Evolutionary conservation across 2,888 invertebrate genomes (phyloP), one percentile per base, ranked within the genome.

Genomic region (Argyresthia goedartella): DNA sequence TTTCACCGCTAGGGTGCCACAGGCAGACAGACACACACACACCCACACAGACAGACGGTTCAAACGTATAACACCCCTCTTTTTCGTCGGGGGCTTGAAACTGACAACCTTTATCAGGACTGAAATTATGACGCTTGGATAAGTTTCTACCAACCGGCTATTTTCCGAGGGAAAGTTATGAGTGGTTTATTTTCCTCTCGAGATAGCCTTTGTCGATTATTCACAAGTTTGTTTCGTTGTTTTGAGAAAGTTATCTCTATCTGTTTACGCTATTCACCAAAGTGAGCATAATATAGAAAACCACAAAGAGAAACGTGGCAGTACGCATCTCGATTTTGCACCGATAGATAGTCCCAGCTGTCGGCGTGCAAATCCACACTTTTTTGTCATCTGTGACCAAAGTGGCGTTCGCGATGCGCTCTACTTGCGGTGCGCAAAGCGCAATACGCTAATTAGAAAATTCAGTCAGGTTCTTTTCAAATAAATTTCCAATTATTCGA

Each of bases 381-480:
- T 67, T 65, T 63, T 63, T 57, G 57, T 57, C 53, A 49, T 58
- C 56, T 55, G 56, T 53, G 55, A 61, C 54, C 52, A 57, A 60
- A 64, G 45, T 16, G 35, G 45, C 42, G 51, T 49, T 48, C 48
- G 56, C 67, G 69, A 65, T 59, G 61, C 71, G 74, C 69, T 75
- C 72, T 73, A 68, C 62, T 74, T 73, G 59, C 60, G 54, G 56
- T 57, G 62, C 64, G 58, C 63, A 48, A 15, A 48, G 48, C 49
- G 46, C 52, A 52, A 54, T 49, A 42, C 49, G 51, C 48, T 53
- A 54, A 54, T 54, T 48, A 48, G 48, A 48, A 35, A 48, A 48
- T 35, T 35, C 35, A 36, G 35, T 10, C 48, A 48, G 48, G 48
- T 39, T 48, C 35, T 47, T 47, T 47, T 47, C 11, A 44, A 25